Evolutionary conservation across 2,888 invertebrate species (phyloP).

Genomic region (Venusia cambrica): DNA sequence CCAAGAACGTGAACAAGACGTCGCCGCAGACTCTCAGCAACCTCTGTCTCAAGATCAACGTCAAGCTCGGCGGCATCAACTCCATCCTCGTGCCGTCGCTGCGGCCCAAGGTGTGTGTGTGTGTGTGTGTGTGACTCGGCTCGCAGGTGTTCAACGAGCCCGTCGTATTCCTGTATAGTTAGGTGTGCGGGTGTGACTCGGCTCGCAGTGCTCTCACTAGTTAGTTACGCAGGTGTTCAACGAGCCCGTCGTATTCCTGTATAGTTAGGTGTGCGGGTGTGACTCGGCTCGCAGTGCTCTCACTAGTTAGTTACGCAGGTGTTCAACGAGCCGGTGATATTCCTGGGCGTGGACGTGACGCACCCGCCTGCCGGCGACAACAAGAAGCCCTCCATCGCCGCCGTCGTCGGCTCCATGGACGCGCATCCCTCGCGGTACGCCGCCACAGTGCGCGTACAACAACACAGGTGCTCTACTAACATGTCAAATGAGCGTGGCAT

Average conservation of each 20-base stretch:
- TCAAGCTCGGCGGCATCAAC: constrained; percentile 99
- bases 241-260: no score
- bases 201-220: no score
- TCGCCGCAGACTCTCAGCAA: constrained; percentile 99
- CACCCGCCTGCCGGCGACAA: constrained; percentile 99
- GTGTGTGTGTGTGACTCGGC: neutral
- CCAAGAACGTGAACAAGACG: constrained; percentile 99
- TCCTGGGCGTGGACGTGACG: constrained; percentile 99
- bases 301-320: no score
- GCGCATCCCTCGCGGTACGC: constrained; percentile 99
- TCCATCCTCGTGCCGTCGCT: constrained; percentile 98
- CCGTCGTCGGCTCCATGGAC: constrained; percentile 99
- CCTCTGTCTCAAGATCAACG: constrained; percentile 99
- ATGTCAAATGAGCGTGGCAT: neutral
- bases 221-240: no score
- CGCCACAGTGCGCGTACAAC: constrained; percentile 98
- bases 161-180: no score
- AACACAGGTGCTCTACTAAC: constrained; percentile 82
- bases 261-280: constrained; percentile 1
- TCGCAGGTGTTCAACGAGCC: no score
- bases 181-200: no score
- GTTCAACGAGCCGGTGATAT: constrained; percentile 99
- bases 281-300: no score
- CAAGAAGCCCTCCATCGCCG: constrained; percentile 99
- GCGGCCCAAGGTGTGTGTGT: constrained; percentile 86